Percentiles rank a stretch among this genome's conserved stretches.
phyloP scores from a whole-genome alignment of 2,888 invertebrate species.

The Dryobota labecula region DNA sequence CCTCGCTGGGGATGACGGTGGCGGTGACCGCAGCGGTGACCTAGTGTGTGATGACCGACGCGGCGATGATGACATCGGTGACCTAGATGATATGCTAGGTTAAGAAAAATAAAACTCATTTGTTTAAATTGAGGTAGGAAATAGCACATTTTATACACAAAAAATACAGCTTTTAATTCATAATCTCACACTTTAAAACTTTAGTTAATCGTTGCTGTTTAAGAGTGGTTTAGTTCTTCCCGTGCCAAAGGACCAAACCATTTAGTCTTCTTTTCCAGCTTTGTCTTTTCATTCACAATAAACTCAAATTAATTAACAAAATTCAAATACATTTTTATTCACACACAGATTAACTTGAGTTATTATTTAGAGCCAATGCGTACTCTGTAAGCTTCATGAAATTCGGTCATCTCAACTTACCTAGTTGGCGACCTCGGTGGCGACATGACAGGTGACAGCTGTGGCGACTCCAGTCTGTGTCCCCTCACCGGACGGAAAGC shows the following conservation, averaged over 20 bases:
- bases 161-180: not conserved
- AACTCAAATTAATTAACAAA: not conserved
- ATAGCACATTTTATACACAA: not conserved
- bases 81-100: conserved; percentile 62
- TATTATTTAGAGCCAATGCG: not conserved
- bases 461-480: conserved; percentile 82
- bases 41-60: conserved; percentile 75
- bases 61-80: conserved; percentile 78
- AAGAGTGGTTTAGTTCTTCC: not conserved
- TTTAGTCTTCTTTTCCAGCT: not conserved
- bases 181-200: not conserved
- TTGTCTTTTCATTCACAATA: not conserved
- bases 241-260: not conserved
- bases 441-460: conserved; percentile 81
- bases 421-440: conserved; percentile 82
- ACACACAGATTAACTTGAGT: not conserved
- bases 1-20: conserved; percentile 76
- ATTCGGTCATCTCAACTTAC: conserved; percentile 63
- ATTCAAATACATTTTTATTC: not conserved
- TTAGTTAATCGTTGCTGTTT: not conserved
- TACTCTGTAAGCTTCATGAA: not conserved
- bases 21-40: conserved; percentile 79
- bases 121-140: not conserved
- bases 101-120: conserved; percentile 1
- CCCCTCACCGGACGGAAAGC: conserved; percentile 86